Conservation (phyloP, 2,113 vertebrate species). For the Prinia subflava region DNA sequence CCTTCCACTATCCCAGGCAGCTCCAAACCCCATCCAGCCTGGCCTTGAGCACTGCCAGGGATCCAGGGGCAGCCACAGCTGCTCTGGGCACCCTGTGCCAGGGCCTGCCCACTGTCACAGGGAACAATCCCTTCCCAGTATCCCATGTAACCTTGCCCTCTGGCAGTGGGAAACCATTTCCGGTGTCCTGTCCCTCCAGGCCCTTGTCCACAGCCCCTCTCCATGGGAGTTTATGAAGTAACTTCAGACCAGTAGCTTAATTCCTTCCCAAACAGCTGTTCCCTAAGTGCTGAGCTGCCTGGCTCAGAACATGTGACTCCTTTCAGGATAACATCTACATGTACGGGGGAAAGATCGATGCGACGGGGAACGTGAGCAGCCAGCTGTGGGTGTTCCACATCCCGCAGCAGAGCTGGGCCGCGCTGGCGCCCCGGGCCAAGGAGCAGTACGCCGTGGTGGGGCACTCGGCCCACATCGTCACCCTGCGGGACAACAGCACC, state of each 20-base stretch:
- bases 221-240: background rate
- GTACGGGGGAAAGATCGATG: conserved; percentile 96
- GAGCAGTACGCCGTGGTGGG: conserved; percentile 95
- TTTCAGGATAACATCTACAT: conserved; percentile 91
- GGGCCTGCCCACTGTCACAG: rapidly evolving
- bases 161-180: background rate
- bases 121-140: rapidly evolving
- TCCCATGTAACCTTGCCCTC: background rate
- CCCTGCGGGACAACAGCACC: conserved; percentile 50
- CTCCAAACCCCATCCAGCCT: background rate
- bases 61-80: background rate
- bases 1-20: rapidly evolving
- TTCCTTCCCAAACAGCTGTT: background rate
- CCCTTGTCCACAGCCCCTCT: background rate
- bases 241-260: background rate
- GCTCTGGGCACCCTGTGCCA: background rate
- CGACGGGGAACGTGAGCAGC: conserved; percentile 89
- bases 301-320: background rate
- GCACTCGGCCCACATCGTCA: conserved; percentile 89
- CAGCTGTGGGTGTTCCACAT: conserved; percentile 93
- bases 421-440: conserved; percentile 73
- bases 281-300: background rate
- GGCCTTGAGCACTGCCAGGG: background rate
- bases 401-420: conserved; percentile 85
- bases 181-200: background rate